Percentiles rank a stretch among this genome's conserved stretches.
Conservation (phyloP, 2,888 invertebrate genomes). For the Alitta virens region DNA sequence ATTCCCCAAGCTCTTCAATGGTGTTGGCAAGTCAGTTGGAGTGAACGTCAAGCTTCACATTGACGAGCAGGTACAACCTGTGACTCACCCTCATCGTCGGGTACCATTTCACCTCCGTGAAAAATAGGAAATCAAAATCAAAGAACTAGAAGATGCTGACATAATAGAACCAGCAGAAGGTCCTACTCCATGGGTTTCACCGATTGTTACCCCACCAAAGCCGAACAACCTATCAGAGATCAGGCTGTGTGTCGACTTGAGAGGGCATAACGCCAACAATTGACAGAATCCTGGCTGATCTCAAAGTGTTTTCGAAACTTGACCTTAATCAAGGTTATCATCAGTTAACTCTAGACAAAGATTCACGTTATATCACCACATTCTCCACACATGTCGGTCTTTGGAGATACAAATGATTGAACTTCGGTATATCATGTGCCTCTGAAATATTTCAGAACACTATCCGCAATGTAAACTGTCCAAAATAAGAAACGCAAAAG, state of each 20-base stretch:
- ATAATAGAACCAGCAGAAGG: constrained; percentile 14
- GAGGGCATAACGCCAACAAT: too few species aligned
- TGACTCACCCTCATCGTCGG: not conserved
- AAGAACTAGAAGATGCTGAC: constrained; percentile 3
- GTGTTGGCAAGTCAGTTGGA: not conserved
- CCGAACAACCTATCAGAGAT: not conserved
- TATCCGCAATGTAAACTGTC: not conserved
- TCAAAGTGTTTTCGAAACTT: too few species aligned
- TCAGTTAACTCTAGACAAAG: constrained; percentile 18
- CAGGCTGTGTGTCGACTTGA: not conserved
- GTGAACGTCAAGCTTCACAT: constrained; percentile 1
- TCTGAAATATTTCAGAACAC: constrained; percentile 55
- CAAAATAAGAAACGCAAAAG: too few species aligned
- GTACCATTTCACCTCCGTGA: constrained; percentile 1
- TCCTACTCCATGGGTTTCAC: constrained; percentile 25
- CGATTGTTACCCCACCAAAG: constrained; percentile 12
- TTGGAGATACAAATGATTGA: constrained; percentile 52
- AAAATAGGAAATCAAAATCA: constrained; percentile 1
- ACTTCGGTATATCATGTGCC: constrained; percentile 55
- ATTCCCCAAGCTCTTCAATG: not conserved
- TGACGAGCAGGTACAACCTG: not conserved
- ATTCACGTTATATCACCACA: constrained; percentile 48
- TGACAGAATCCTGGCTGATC: too few species aligned
- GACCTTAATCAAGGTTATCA: too few species aligned
- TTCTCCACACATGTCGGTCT: constrained; percentile 51